Evolutionary conservation across 2,797 vertebrate species (phyloP), one percentile per base, ranked within the genome.

Genomic region (Discoglossus pictus): DNA sequence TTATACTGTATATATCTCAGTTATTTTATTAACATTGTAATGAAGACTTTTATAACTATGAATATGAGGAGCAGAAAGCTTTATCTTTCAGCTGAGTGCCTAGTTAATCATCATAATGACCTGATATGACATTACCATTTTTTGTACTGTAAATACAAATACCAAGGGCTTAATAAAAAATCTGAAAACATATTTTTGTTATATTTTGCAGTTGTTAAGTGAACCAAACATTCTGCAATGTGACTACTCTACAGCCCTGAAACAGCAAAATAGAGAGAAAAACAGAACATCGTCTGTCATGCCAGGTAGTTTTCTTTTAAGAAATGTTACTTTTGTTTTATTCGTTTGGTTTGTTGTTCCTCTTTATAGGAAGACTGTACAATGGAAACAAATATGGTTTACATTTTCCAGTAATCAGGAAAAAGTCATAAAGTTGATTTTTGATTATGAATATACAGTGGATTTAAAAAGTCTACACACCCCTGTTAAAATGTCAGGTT

Each of bases 271-370:
- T 84, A 90, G 86, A 70, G 89, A 88, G 61, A 97, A 95, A 81
- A 98, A 98, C 84, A 84, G 94, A 75, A 90, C 72, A 40, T 88
- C 88, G 43, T 91, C 93, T 2, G 78, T 94, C 73, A 87, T 97
- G 56, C 95, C 96, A 5, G 90, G 97, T 98, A 84, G 54, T 2
- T 64, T 75, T 24, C 43, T 6, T 58, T n/a, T n/a, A n/a, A n/a
- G n/a, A n/a, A n/a, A n/a, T n/a, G n/a, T n/a, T 13, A 0, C 0
- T 8, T 52, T 71, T 59, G 39, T 54, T 2, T 20, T n/a, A 9
- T 46, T 21, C 2, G 52, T 56, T 18, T 31, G 4, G 4, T 4
- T 31, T 31, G 27, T 4, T 31, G 8, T 31, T 31, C 4, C 4
- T 31, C 4, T 31, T 31, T 31, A n/a, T n/a, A n/a, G n/a, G n/a